Conservation (phyloP, 1,140 invertebrate genomes). For the Cherax quadricarinatus region DNA sequence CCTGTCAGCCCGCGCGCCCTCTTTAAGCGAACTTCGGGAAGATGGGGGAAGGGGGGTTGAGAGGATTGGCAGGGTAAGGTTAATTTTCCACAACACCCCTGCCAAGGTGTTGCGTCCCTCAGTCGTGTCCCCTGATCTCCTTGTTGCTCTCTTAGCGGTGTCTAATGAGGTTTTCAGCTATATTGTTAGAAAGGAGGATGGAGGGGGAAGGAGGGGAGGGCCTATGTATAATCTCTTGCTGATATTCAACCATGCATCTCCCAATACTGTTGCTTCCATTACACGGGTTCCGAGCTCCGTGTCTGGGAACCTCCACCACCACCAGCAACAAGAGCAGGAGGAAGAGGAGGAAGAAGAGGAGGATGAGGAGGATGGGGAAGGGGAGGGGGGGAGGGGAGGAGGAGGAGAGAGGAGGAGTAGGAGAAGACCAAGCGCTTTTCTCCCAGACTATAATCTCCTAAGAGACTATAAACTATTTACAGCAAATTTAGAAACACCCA, state of each 20-base stretch:
- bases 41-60: not conserved
- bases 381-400: too few species aligned
- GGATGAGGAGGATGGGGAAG: too few species aligned
- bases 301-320: not conserved
- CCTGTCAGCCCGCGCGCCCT: slow-evolving; percentile 19
- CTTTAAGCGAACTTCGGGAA: not conserved
- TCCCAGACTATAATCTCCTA: slow-evolving; percentile 27
- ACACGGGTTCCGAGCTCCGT: not conserved
- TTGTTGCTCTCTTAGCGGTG: not conserved
- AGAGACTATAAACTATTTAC: slow-evolving; percentile 48
- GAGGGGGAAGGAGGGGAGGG: not conserved
- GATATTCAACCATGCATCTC: slow-evolving; percentile 45
- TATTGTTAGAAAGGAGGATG: not conserved
- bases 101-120: too few species aligned
- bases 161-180: not conserved
- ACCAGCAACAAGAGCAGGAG: slow-evolving; percentile 3
- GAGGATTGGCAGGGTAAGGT: too few species aligned
- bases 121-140: too few species aligned
- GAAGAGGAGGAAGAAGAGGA: not conserved
- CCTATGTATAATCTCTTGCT: slow-evolving; percentile 34
- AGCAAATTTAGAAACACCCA: slow-evolving; percentile 55
- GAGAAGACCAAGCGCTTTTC: not conserved
- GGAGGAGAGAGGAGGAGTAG: too few species aligned
- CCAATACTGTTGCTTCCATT: slow-evolving; percentile 50
- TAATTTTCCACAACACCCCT: too few species aligned